Conservation (phyloP, 2,113 vertebrate species). For the Mobula hypostoma region DNA sequence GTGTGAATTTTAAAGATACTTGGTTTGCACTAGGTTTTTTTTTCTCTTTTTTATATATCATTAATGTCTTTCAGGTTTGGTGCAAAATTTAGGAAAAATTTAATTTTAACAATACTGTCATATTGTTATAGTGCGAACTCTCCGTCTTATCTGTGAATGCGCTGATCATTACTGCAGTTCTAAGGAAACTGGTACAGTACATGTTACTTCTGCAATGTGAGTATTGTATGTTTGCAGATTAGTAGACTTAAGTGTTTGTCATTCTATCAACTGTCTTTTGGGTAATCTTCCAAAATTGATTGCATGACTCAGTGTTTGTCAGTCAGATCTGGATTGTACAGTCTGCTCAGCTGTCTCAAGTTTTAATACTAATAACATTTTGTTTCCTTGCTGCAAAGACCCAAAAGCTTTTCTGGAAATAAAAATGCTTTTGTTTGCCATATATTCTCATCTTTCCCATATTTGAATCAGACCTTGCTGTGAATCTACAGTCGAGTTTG, state of each 20-base stretch:
- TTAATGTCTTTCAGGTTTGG: no score
- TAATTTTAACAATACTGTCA: neutral
- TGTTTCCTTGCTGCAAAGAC: neutral
- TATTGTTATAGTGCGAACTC: slow-evolving; percentile 63
- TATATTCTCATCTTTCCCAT: neutral
- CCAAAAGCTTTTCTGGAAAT: neutral
- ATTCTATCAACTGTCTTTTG: neutral
- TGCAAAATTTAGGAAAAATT: neutral
- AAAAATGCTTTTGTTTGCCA: neutral
- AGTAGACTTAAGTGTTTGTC: neutral
- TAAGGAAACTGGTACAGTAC: slow-evolving; percentile 49
- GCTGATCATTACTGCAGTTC: slow-evolving; percentile 72
- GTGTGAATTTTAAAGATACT: neutral
- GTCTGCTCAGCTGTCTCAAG: neutral
- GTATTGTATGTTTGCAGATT: slow-evolving; percentile 44
- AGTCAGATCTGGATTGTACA: neutral
- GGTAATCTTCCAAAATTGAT: neutral
- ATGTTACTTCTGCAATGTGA: slow-evolving; percentile 69
- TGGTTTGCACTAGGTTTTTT: neutral
- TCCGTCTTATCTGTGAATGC: slow-evolving; percentile 79
- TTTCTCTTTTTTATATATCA: no score
- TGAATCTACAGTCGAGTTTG: neutral
- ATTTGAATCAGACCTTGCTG: neutral
- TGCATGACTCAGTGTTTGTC: neutral
- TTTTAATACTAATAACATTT: neutral